Conservation (phyloP, 2,888 invertebrate species). For the Tanytarsus gracilentus region DNA sequence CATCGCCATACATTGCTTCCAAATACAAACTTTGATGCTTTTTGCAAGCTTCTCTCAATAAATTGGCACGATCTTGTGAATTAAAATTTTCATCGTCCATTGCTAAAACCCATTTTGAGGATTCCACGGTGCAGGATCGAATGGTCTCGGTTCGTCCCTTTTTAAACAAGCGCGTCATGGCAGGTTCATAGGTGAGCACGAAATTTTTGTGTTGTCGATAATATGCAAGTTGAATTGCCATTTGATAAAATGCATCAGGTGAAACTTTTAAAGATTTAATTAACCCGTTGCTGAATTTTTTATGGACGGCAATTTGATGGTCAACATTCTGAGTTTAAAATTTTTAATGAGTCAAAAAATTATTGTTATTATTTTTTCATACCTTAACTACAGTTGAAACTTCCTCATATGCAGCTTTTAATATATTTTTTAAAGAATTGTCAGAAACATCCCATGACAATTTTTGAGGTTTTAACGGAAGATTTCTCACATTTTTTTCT, state of each 20-base stretch:
- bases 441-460: constrained; percentile 83
- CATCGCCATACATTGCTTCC: constrained; percentile 94
- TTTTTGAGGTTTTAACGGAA: constrained; percentile 66
- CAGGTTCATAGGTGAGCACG: constrained; percentile 95
- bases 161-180: constrained; percentile 93
- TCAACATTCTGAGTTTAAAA: constrained; percentile 63
- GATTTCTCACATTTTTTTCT: constrained; percentile 65
- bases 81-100: constrained; percentile 66
- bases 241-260: constrained; percentile 94
- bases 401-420: constrained; percentile 61
- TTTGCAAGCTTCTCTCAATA: constrained; percentile 64
- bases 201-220: constrained; percentile 85
- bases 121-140: constrained; percentile 90
- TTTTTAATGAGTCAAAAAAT: too few species aligned
- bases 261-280: constrained; percentile 90
- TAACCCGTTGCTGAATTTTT: constrained; percentile 87
- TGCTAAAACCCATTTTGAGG: constrained; percentile 81
- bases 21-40: constrained; percentile 86
- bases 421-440: constrained; percentile 54
- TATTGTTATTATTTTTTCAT: constrained; percentile 29
- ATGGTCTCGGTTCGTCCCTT: constrained; percentile 98
- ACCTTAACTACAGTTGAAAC: constrained; percentile 65
- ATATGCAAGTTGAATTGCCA: constrained; percentile 92
- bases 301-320: constrained; percentile 75
- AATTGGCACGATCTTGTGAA: constrained; percentile 59